Base-by-base conservation (phyloP, 2,888 invertebrate species). In the Seira sanloemensis region DNA sequence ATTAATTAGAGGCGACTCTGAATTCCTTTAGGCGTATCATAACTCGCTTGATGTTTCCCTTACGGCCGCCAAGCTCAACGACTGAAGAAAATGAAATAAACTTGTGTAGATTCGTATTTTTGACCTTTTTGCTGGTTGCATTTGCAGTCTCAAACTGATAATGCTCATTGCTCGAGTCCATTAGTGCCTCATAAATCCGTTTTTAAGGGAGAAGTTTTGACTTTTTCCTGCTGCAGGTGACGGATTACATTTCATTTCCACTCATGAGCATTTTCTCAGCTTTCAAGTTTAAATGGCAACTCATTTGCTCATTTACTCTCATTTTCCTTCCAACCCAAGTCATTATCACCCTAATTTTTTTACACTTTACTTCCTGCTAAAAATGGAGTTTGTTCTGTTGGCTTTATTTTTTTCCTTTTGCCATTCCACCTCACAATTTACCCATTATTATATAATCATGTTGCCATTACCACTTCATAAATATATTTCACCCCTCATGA, bases 301-400 rank as follows among this genome's bases (percentile, higher is more conserved):
- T 78, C 26, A 78, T 84, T 83, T 78, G 76, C 54, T 68, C 65
- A 50, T n/a, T 66, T 73, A 83, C 71, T 62, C 58, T 73, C 54
- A 72, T 46, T 25, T 12, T 9, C 18, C 67, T 58, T 46, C 58
- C 50, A 23, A 69, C 37, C 62, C 21, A 65, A 25, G 67, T 26
- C 25, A 67, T 67, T 67, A 67, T 26, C 25, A 25, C 62, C 62
- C 21, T 62, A 62, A 62, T 62, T 62, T 62, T 37, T 62, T 62
- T 23, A 62, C 62, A 62, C 62, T 62, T 62, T 62, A 62, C 62
- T 62, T 62, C 62, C 62, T 62, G 62, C n/a, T 5, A n/a, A n/a
- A 21, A 62, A 62, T 62, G 23, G 62, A 19, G 37, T 2, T 58
- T n/a, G 16, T 58, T 58, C 58, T n/a, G n/a, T n/a, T 7, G 37